Evolutionary conservation across 1,140 invertebrate genomes (phyloP).

Genomic region (Halesus radiatus): DNA sequence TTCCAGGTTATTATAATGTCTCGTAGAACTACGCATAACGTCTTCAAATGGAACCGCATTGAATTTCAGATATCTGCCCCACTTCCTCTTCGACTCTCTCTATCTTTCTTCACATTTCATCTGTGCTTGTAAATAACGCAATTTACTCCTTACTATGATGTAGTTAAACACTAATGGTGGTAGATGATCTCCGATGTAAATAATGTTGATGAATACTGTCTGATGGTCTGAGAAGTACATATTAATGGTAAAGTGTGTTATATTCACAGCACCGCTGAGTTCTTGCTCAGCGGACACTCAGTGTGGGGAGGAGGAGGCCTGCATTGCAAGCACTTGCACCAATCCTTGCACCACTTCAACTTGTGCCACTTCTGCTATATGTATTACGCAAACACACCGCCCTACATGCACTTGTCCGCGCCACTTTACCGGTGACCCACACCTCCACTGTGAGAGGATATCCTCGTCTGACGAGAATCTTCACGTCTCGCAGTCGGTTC

Average conservation of each 20-base stretch:
- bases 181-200: conserved; percentile 50
- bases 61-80: conserved; percentile 60
- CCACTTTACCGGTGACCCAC: conserved; percentile 60
- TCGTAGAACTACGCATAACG: conserved; percentile 62
- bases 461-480: conserved; percentile 13
- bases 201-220: conserved; percentile 22
- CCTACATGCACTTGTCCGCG: conserved; percentile 63
- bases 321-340: conserved; percentile 75
- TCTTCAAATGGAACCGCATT: conserved; percentile 66
- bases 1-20: conserved; percentile 66
- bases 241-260: conserved; percentile 65
- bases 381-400: conserved; percentile 67
- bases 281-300: conserved; percentile 74
- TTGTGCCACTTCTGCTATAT: conserved; percentile 66
- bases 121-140: conserved; percentile 55
- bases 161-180: conserved; percentile 56
- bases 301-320: conserved; percentile 76
- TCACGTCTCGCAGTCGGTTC: conserved; percentile 12
- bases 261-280: conserved; percentile 65
- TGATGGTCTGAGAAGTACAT: conserved; percentile 54
- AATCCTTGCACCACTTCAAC: conserved; percentile 77
- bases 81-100: conserved; percentile 57
- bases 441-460: not conserved
- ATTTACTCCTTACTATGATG: conserved; percentile 38
- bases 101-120: conserved; percentile 53